Evolutionary conservation across 2,113 vertebrate species (phyloP).

Genomic region (Pagrus major): DNA sequence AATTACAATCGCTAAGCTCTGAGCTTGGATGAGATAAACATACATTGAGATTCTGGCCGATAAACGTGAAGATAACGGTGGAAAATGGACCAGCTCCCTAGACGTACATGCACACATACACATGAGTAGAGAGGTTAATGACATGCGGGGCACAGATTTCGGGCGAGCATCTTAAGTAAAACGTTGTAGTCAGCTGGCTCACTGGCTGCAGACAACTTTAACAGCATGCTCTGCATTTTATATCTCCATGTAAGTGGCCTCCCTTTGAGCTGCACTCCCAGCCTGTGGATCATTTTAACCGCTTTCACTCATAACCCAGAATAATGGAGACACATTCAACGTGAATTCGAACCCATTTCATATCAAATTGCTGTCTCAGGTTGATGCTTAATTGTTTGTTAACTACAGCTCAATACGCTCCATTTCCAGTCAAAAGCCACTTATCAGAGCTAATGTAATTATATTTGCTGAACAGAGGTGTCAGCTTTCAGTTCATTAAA

Average conservation of each 20-base stretch:
- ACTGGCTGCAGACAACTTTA: background rate
- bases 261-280: background rate
- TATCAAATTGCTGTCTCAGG: background rate
- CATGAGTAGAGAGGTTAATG: background rate
- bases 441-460: background rate
- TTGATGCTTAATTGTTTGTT: background rate
- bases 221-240: slow-evolving; percentile 8
- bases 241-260: background rate
- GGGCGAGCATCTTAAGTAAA: slow-evolving; percentile 2
- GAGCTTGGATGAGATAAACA: slow-evolving; percentile 13
- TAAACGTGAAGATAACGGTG: slow-evolving; percentile 18
- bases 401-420: background rate
- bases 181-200: background rate
- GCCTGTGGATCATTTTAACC: background rate
- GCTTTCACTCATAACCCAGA: background rate
- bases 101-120: background rate
- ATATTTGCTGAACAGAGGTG: background rate
- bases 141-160: background rate
- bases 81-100: slow-evolving; percentile 33
- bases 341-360: slow-evolving; percentile 1
- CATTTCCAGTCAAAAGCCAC: background rate
- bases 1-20: slow-evolving; percentile 29
- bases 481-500: slow-evolving; percentile 2
- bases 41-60: slow-evolving; percentile 7
- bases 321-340: background rate